Evolutionary conservation across 2,797 vertebrate genomes (phyloP).

Genomic region (Ara ararauna): DNA sequence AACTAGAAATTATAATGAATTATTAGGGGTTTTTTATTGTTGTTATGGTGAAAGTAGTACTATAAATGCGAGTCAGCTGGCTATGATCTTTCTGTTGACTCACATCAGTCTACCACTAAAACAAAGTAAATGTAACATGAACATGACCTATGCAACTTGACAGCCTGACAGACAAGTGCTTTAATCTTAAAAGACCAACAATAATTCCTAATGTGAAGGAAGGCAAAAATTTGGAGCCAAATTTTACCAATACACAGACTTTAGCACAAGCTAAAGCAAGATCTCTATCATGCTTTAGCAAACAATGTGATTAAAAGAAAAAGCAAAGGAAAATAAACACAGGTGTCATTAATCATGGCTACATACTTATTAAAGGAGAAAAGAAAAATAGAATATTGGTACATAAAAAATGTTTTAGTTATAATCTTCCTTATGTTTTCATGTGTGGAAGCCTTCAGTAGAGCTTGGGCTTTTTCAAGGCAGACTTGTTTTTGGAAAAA

Average conservation of each 20-base stretch:
- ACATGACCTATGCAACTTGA: background rate
- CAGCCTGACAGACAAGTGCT: background rate
- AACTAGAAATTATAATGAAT: background rate
- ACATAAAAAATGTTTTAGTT: background rate
- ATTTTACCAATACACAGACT: background rate
- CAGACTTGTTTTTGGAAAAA: background rate
- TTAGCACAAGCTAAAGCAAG: background rate
- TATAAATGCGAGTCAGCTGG: background rate
- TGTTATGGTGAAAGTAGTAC: background rate
- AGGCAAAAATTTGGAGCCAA: background rate
- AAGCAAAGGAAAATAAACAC: background rate
- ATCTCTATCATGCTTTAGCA: background rate
- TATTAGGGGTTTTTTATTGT: background rate
- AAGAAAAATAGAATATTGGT: fast-evolving
- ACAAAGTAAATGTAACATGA: background rate
- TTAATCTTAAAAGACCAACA: background rate
- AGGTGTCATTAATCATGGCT: background rate
- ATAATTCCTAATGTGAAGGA: background rate
- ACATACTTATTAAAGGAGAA: background rate
- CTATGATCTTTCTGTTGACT: background rate
- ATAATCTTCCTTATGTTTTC: background rate
- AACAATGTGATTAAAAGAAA: background rate
- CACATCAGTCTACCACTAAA: background rate
- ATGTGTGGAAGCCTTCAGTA: background rate
- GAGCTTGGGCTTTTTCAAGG: fast-evolving